phyloP scores from a whole-genome alignment of 2,113 vertebrate species.

The Isichthys henryi region DNA sequence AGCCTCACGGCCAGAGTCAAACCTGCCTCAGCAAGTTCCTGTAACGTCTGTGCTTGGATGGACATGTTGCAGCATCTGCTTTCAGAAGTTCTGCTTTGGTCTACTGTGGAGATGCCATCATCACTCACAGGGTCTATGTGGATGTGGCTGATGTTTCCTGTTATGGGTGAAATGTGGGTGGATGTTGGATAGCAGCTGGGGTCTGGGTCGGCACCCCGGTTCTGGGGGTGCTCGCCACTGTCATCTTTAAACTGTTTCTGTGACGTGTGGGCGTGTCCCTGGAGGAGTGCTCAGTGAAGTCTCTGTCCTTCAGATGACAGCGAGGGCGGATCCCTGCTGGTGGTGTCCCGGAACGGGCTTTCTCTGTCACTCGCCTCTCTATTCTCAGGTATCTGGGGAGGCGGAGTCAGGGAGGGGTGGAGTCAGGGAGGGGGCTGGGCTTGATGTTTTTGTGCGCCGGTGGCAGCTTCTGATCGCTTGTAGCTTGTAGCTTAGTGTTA shows the following conservation, averaged over 20 bases:
- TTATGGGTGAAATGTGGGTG: not conserved
- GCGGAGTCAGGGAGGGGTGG: not conserved
- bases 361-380: constrained; percentile 85
- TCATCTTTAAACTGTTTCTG: not conserved
- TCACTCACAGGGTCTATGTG: not conserved
- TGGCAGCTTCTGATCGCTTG: constrained; percentile 22
- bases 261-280: constrained; percentile 31
- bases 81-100: not conserved
- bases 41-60: not conserved
- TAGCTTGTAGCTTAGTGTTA: constrained; percentile 14
- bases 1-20: not conserved
- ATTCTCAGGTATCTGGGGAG: constrained; percentile 81
- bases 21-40: not conserved
- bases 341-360: constrained; percentile 79
- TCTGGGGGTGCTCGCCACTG: not conserved
- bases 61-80: not conserved
- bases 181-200: not conserved
- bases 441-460: constrained; percentile 26
- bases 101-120: not conserved
- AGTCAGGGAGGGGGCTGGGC: constrained; percentile 16
- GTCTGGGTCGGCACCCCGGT: not conserved
- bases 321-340: constrained; percentile 84
- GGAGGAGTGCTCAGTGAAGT: constrained; percentile 50
- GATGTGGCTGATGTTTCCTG: not conserved
- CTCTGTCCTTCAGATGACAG: constrained; percentile 84